Evolutionary conservation across 2,113 vertebrate genomes (phyloP).

Genomic region (Podilymbus podiceps): DNA sequence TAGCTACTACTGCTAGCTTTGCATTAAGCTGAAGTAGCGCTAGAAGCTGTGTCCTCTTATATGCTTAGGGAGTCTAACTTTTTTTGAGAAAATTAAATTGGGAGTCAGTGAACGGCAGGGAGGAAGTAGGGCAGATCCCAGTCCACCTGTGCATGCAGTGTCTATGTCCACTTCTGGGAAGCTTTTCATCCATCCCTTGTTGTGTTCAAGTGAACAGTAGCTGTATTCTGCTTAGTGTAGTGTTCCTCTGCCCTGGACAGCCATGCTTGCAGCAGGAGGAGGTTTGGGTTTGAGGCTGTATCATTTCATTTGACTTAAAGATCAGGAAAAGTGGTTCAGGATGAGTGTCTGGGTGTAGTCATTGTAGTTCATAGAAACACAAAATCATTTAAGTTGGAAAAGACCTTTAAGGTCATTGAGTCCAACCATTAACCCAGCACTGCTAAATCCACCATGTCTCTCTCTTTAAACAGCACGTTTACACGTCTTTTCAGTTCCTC

Average conservation of each 20-base stretch:
- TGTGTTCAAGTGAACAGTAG: neutral
- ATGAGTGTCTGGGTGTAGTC: neutral
- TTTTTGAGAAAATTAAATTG: neutral
- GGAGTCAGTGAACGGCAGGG: neutral
- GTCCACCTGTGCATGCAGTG: rapidly evolving
- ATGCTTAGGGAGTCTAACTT: neutral
- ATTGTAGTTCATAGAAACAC: too few relatives aligned
- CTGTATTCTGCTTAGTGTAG: neutral
- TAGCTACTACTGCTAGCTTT: neutral
- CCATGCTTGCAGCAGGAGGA: neutral
- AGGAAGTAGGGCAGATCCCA: neutral
- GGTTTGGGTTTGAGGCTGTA: neutral
- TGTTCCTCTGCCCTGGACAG: neutral
- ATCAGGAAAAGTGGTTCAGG: neutral
- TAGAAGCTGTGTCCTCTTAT: rapidly evolving
- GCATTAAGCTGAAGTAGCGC: neutral
- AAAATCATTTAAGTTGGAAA: too few relatives aligned
- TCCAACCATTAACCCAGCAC: too few relatives aligned
- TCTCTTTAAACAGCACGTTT: too few relatives aligned
- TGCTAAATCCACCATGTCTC: too few relatives aligned
- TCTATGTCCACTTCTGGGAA: neutral
- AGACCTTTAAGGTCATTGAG: too few relatives aligned
- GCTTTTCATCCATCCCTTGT: rapidly evolving
- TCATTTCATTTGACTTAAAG: neutral
- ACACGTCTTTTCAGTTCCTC: too few relatives aligned